A percentile compares a stretch with the other conserved stretches of the same genome.
phyloP scores from a whole-genome alignment of 2,797 vertebrate species.

The Sebastes baramenuke region DNA sequence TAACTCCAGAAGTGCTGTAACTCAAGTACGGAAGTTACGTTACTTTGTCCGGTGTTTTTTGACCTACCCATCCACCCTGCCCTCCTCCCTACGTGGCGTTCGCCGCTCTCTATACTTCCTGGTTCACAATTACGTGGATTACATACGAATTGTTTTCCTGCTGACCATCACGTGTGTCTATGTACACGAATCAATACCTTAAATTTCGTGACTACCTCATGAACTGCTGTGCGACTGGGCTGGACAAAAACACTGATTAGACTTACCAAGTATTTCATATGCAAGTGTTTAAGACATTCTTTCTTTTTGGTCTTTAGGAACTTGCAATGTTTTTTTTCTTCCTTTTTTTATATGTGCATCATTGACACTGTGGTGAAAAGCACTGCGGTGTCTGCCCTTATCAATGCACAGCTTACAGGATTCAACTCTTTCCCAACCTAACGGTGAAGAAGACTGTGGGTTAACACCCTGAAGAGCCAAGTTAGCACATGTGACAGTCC shows the following conservation, averaged over 20 bases:
- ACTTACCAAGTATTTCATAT: constrained; percentile 44
- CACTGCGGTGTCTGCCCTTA: constrained; percentile 80
- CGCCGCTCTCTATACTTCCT: fast-evolving
- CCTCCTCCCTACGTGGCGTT: too few relatives aligned
- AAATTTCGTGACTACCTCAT: too few relatives aligned
- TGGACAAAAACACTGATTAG: constrained; percentile 59
- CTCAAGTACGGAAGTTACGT: too few relatives aligned
- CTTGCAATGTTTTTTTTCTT: constrained; percentile 35
- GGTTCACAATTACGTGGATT: too few relatives aligned
- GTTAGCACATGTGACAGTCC: constrained; percentile 44
- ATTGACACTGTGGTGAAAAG: constrained; percentile 74
- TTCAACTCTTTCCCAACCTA: constrained; percentile 31
- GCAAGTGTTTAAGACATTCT: constrained; percentile 66
- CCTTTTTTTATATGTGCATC: constrained; percentile 37
- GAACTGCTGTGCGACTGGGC: too few relatives aligned
- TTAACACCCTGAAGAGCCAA: constrained; percentile 30
- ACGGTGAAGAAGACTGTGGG: constrained; percentile 29
- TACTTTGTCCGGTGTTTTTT: too few relatives aligned
- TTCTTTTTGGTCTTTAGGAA: constrained; percentile 67
- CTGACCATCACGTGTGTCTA: too few relatives aligned
- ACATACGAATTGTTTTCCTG: too few relatives aligned
- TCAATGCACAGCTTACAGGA: constrained; percentile 67
- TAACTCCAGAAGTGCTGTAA: too few relatives aligned
- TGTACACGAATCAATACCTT: too few relatives aligned
- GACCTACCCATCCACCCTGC: fast-evolving